Evolutionary conservation across 2,888 invertebrate genomes (phyloP).

Genomic region (Troides aeacus): DNA sequence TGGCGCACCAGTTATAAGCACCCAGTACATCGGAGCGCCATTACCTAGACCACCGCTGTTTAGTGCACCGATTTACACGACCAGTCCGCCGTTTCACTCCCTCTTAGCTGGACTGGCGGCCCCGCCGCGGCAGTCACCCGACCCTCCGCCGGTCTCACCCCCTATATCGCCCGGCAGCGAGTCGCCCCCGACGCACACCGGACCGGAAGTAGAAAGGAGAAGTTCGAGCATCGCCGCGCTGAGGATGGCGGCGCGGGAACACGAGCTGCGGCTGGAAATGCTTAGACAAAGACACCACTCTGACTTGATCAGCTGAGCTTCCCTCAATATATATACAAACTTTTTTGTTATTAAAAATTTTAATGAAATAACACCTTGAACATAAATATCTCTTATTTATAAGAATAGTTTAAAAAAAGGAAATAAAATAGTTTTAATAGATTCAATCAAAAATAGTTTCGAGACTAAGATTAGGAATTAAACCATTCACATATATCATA

Average conservation of each 20-base stretch:
- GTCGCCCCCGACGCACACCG: slow-evolving; percentile 73
- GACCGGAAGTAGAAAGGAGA: slow-evolving; percentile 88
- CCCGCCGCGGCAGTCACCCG: slow-evolving; percentile 73
- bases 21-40: slow-evolving; percentile 76
- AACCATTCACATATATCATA: not conserved
- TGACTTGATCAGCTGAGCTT: slow-evolving; percentile 88
- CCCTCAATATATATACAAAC: slow-evolving; percentile 1
- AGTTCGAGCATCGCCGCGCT: slow-evolving; percentile 93
- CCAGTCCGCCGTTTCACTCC: slow-evolving; percentile 66
- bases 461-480: not conserved
- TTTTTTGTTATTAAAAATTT: not conserved
- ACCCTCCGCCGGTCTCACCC: slow-evolving; percentile 76
- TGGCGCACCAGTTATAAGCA: slow-evolving; percentile 61
- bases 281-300: slow-evolving; percentile 86
- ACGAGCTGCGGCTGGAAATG: slow-evolving; percentile 91
- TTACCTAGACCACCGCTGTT: slow-evolving; percentile 74
- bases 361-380: too few relatives aligned
- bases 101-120: slow-evolving; percentile 68
- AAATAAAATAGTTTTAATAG: not conserved
- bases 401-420: not conserved
- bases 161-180: slow-evolving; percentile 75
- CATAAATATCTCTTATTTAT: not conserved
- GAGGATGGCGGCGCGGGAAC: slow-evolving; percentile 92
- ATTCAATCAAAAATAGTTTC: not conserved
- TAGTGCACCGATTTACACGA: slow-evolving; percentile 85